Percentiles rank a stretch among this genome's conserved stretches.
phyloP scores from a whole-genome alignment of 2,113 vertebrate species.

The Hyperopisus bebe region DNA sequence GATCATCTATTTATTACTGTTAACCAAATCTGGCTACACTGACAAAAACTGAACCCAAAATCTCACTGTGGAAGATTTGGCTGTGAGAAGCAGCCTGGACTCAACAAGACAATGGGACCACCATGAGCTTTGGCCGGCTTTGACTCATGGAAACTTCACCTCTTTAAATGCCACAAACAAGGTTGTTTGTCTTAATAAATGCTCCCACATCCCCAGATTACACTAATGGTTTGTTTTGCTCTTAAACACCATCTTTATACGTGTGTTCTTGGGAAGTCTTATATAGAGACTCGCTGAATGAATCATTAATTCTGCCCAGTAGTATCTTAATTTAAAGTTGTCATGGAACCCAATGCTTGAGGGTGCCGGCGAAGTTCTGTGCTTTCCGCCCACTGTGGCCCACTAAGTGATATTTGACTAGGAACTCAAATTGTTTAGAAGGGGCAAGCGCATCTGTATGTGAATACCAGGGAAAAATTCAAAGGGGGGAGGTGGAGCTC shows the following conservation, averaged over 20 bases:
- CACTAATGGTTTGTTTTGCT: not conserved
- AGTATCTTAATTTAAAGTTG: slow-evolving; percentile 25
- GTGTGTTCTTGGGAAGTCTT: slow-evolving; percentile 10
- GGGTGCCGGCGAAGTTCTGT: not conserved
- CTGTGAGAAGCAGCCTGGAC: not conserved
- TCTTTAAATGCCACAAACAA: not conserved
- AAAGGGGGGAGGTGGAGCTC: not conserved
- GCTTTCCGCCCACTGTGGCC: slow-evolving; percentile 35
- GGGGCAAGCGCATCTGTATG: slow-evolving; percentile 13
- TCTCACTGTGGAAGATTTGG: not conserved
- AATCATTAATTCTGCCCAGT: slow-evolving; percentile 33
- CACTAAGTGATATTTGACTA: slow-evolving; percentile 29
- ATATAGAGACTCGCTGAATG: slow-evolving; percentile 26
- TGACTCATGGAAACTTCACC: not conserved
- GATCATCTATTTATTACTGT: not conserved
- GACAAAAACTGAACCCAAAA: not conserved
- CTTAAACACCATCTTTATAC: not conserved
- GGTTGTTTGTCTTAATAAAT: not conserved
- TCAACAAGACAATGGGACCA: not conserved
- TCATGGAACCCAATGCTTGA: not conserved
- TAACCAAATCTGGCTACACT: not conserved
- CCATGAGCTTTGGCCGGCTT: not conserved
- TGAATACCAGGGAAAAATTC: not conserved
- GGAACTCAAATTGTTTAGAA: slow-evolving; percentile 26
- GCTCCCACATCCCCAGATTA: not conserved